Evolutionary conservation across 2,888 invertebrate species (phyloP).

Genomic region (Muscina levida): DNA sequence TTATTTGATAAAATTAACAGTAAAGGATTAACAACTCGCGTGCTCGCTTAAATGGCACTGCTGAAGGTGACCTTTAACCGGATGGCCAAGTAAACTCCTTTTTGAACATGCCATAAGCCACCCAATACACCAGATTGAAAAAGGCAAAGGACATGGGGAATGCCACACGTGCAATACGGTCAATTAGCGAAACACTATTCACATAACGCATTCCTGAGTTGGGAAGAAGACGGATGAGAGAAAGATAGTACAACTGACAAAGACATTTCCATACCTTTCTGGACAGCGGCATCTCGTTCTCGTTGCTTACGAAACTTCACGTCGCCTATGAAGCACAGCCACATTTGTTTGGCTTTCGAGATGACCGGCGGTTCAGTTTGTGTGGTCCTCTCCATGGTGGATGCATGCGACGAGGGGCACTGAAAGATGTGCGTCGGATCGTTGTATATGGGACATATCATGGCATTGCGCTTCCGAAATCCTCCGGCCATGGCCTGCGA

Average conservation of each 20-base stretch:
- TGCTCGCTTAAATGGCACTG: background rate
- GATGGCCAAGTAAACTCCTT: slow-evolving; percentile 76
- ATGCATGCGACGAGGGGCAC: slow-evolving; percentile 78
- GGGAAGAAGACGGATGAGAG: background rate
- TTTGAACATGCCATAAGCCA: slow-evolving; percentile 89
- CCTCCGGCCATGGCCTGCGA: slow-evolving; percentile 74
- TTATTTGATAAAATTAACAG: slow-evolving; percentile 20
- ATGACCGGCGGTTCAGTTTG: slow-evolving; percentile 88
- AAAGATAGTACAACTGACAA: background rate
- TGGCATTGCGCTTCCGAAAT: slow-evolving; percentile 81
- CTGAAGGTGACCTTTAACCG: slow-evolving; percentile 69
- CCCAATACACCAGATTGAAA: slow-evolving; percentile 94
- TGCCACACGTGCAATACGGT: slow-evolving; percentile 88
- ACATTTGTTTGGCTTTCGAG: slow-evolving; percentile 89
- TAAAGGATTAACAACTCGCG: slow-evolving; percentile 16
- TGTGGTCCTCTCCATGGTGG: slow-evolving; percentile 90
- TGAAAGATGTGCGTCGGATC: slow-evolving; percentile 79
- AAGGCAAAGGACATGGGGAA: slow-evolving; percentile 93
- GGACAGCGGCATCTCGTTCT: slow-evolving; percentile 85
- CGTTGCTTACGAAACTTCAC: slow-evolving; percentile 87
- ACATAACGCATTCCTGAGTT: slow-evolving; percentile 82
- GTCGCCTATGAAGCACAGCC: slow-evolving; percentile 90
- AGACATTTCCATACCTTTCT: slow-evolving; percentile 63
- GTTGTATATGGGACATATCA: slow-evolving; percentile 85
- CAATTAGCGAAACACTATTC: slow-evolving; percentile 93